Evolutionary conservation across 2,888 invertebrate species (phyloP), one percentile per base, ranked within the genome.

Genomic region (Chloromyia formosa): DNA sequence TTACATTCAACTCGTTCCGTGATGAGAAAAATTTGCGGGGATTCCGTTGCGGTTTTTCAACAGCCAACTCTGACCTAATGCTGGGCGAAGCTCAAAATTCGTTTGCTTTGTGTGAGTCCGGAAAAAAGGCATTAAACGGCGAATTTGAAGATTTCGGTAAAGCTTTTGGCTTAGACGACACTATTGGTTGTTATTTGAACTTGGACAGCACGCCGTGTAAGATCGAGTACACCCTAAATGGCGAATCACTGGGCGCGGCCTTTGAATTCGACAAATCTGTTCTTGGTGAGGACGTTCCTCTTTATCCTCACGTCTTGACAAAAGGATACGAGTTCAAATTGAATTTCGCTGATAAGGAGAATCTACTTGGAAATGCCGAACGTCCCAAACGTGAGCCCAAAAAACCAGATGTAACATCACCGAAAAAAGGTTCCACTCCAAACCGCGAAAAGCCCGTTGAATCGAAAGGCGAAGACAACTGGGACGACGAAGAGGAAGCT

Each of bases 21-120:
- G 84, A 83, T 78, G 85, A 86, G 75, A 81, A 82, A 9, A 76
- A 81, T 79, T 87, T 90, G 0, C 92, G 94, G 80, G 93, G 94
- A 0, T 87, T 98, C 68, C 88, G 98, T 74, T 89, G 96, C 20
- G 98, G 98, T 7, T 98, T 96, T 93, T 98, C 98, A 0, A 88
- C 91, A 0, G 87, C 89, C 0, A 88, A 89, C 35, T 89, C 93
- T 0, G 87, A 90, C 0, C 86, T 96, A 80, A 93, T 97, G 84
- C 87, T 97, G 35, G 95, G 95, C 87, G 89, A 89, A 87, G 84
- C 82, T 27, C 82, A 85, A 78, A 82, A 84, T 79, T 88, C 88
- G 9, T 89, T 85, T 80, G 96, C 92, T 14, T 96, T 90, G 83
- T 96, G 95, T 80, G 94, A 93, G 27, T 91, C 92, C 10, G 97